phyloP scores from a whole-genome alignment of 2,797 vertebrate species.

The Xiphorhynchus erythropygius region DNA sequence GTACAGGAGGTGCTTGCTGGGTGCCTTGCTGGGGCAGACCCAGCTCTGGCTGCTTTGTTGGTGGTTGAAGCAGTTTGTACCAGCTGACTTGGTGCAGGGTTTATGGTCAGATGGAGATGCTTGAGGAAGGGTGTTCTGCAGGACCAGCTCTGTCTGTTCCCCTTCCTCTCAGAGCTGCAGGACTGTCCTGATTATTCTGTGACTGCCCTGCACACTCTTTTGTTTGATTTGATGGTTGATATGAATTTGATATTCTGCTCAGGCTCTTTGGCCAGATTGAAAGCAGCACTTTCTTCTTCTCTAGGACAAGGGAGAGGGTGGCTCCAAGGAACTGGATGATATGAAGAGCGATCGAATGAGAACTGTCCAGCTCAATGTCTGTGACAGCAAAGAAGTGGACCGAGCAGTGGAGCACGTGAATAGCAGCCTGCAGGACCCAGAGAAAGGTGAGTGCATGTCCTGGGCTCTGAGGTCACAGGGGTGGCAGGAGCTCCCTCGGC shows the following conservation, averaged over 20 bases:
- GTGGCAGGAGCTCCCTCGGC: background rate
- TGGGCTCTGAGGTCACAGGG: background rate
- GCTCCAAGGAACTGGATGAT: conserved; percentile 76
- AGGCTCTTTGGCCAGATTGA: background rate
- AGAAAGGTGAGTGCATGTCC: conserved; percentile 57
- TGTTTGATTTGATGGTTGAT: background rate
- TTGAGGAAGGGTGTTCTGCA: background rate
- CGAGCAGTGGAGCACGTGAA: conserved; percentile 63
- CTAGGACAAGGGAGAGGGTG: conserved; percentile 76
- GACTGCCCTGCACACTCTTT: background rate
- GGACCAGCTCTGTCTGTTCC: background rate
- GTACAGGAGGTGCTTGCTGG: background rate
- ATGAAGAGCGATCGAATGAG: conserved; percentile 77
- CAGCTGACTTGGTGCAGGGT: background rate
- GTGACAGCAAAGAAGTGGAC: conserved; percentile 75
- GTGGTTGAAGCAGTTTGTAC: background rate
- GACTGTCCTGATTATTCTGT: background rate
- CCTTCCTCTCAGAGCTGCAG: background rate
- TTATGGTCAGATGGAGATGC: background rate
- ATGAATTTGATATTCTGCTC: background rate
- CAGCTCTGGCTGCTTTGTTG: background rate
- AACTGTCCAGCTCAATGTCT: conserved; percentile 80
- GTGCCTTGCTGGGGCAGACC: background rate
- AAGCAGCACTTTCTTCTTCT: background rate
- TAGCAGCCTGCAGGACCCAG: conserved; percentile 67